Base-by-base conservation (phyloP, 1,140 invertebrate species). In the Eubasilissa regina region DNA sequence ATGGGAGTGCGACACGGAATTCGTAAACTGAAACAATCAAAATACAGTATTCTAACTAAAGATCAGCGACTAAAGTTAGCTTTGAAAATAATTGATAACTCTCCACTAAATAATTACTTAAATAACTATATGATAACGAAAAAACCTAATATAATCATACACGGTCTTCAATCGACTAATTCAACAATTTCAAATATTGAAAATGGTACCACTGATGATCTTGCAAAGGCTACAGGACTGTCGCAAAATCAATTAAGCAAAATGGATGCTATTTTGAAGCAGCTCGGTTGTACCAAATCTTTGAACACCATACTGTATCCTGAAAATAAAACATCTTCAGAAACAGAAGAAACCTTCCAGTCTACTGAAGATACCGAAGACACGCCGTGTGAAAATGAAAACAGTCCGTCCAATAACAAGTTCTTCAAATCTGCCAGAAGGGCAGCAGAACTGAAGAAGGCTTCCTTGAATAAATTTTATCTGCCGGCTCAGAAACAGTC, bases 1-100 rank as follows among this genome's bases (percentile, higher is more conserved):
- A 85, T 87, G 74, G 90, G 90, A 0, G 91, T 92, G 0, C 85
- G 86, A 79, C 90, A 91, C 82, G 89, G 87, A 74, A 90, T 92
- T 35, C 85, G 86, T 43, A 91, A 90, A 84, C 90, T 90, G 0
- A 91, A 90, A 86, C 80, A 84, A n/a, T 85, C 85, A 82, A 87
- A 87, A 76, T 75, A 35, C 48, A 53, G 47, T 3, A 68, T 68
- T 11, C 11, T 68, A 19, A 68, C 64, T 17, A 68, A 78, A 62
- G n/a, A 55, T 35, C 21, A 35, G 66, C 13, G 83, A 83, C 77
- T 78, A 48, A 84, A 86, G 56, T 79, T 85, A 10, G 83, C 84
- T 0, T 77, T 85, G 44, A 85, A 84, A 72, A 81, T 84, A 35
- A 82, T 84, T 8, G 83, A 85, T 58, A 84, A 84, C 53, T 83